Percentiles rank a stretch among this genome's conserved stretches.
phyloP scores from a whole-genome alignment of 2,113 vertebrate genomes.

The Gymnarchus niloticus region DNA sequence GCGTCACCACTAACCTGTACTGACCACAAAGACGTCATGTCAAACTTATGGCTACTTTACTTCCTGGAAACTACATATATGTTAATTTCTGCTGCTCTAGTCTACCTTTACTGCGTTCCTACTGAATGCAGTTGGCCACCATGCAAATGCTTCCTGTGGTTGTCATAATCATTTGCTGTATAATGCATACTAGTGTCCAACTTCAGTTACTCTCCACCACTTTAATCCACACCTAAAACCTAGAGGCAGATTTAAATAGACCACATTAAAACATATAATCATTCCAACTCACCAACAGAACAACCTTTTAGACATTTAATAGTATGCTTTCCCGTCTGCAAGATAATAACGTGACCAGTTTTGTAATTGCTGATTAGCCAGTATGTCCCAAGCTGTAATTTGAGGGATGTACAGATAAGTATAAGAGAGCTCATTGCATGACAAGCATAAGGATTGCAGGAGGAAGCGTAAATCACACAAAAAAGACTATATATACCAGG shows the following conservation, averaged over 20 bases:
- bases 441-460: background rate
- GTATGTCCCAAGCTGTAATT: background rate
- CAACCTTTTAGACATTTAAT: background rate
- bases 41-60: background rate
- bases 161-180: background rate
- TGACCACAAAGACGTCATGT: background rate
- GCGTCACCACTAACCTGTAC: background rate
- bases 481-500: background rate
- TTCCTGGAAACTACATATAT: background rate
- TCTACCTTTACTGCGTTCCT: background rate
- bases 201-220: background rate
- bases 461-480: background rate
- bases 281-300: background rate
- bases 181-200: background rate
- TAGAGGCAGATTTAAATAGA: background rate
- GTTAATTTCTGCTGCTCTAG: background rate
- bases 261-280: background rate
- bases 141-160: background rate
- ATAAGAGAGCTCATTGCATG: background rate
- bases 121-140: background rate
- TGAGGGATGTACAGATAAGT: background rate
- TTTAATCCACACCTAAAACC: background rate
- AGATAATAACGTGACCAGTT: background rate
- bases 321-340: background rate
- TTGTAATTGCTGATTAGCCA: background rate